A percentile compares a stretch with the other conserved stretches of the same genome.
These are phyloP conservation scores for Diabrotica virgifera DNA, from an alignment of 1,140 invertebrate genomes.

Conservation along the genomic window DNA sequence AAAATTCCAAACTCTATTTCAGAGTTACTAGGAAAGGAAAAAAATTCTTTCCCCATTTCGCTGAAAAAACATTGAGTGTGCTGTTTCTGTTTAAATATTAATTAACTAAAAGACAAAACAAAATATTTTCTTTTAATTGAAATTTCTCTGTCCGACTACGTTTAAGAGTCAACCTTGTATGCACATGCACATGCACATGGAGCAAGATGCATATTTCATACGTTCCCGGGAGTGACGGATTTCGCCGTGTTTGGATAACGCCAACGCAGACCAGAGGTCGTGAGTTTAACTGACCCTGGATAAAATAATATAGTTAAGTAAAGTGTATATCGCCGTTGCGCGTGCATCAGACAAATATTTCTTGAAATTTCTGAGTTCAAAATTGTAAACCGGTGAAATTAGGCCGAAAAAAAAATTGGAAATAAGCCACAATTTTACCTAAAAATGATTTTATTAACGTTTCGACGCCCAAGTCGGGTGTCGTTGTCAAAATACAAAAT, in stretches of 20 bases:
- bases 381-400: too few relatives aligned
- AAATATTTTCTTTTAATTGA: background rate
- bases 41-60: background rate
- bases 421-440: too few relatives aligned
- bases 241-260: conserved; percentile 7
- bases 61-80: background rate
- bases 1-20: too few relatives aligned
- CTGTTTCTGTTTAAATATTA: background rate
- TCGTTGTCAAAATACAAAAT: too few relatives aligned
- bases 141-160: background rate
- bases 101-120: background rate
- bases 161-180: background rate
- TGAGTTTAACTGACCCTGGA: background rate
- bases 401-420: too few relatives aligned
- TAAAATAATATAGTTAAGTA: too few relatives aligned
- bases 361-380: too few relatives aligned
- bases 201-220: conserved; percentile 1
- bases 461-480: too few relatives aligned
- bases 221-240: background rate
- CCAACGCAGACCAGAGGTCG: conserved; percentile 6
- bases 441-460: too few relatives aligned
- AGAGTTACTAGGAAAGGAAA: background rate
- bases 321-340: too few relatives aligned
- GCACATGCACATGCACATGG: background rate
- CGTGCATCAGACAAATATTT: too few relatives aligned